These are phyloP conservation scores for Tupaia tana DNA, from an alignment of 2,113 vertebrate species.

Conservation along the genomic window DNA sequence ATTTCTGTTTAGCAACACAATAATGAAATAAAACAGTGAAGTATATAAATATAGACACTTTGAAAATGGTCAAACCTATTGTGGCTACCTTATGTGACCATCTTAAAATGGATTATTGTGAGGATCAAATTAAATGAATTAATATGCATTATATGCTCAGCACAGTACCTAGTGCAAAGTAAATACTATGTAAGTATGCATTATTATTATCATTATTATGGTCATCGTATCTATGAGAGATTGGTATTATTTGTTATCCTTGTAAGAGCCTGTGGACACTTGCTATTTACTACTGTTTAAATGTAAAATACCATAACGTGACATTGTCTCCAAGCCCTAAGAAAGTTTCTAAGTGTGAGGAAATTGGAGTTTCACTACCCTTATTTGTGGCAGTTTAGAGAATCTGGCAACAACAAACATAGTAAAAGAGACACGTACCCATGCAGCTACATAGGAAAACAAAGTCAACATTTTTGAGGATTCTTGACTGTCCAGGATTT, in stretches of 20 bases:
- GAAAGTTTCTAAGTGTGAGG: neutral
- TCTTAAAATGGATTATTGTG: neutral
- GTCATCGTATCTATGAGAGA: neutral
- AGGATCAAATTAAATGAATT: neutral
- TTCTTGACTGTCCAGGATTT: conserved; percentile 28
- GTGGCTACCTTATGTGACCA: neutral
- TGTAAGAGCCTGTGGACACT: neutral
- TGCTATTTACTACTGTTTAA: neutral
- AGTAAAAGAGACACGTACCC: neutral
- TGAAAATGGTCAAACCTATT: neutral
- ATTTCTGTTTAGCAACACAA: no score
- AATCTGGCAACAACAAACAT: neutral
- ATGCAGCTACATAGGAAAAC: conserved; percentile 31
- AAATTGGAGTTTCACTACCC: neutral
- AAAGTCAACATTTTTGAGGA: conserved; percentile 32
- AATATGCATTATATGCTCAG: neutral
- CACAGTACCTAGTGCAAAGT: neutral
- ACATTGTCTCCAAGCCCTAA: neutral
- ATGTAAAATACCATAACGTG: neutral
- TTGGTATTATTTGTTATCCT: neutral
- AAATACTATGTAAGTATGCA: neutral
- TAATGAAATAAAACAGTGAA: no score
- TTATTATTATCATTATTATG: neutral
- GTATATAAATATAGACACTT: neutral
- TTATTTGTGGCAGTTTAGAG: neutral